A percentile compares a stretch with the other conserved stretches of the same genome.
Conservation (phyloP, 2,113 vertebrate genomes). For the Phocoena phocoena region DNA sequence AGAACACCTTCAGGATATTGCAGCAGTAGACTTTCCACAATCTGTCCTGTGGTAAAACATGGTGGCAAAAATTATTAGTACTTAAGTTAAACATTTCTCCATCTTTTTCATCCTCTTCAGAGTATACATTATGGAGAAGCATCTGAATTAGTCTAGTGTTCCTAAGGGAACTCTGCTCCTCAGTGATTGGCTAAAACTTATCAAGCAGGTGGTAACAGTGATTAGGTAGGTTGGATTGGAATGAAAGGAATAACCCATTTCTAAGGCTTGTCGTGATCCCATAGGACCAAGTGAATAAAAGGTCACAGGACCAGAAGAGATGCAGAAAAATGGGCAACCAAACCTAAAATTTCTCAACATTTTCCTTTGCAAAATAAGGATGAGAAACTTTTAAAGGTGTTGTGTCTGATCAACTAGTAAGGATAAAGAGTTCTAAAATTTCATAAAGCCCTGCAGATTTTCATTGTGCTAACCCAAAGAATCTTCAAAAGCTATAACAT, state of each 20-base stretch:
- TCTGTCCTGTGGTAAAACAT: not conserved
- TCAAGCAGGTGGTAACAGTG: not conserved
- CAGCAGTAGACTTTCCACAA: not conserved
- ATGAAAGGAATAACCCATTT: not conserved
- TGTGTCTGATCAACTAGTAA: not conserved
- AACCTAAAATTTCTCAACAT: not conserved
- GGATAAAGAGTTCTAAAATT: not conserved
- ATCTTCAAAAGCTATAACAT: not conserved
- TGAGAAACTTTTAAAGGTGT: not conserved
- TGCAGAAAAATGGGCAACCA: not conserved
- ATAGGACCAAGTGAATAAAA: not conserved
- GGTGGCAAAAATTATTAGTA: not conserved
- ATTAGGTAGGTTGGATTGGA: not conserved
- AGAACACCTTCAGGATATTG: not conserved
- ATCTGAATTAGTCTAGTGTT: not conserved
- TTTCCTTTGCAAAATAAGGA: slow-evolving; percentile 9
- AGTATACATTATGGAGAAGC: not conserved
- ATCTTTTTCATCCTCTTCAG: not conserved
- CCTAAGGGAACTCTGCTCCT: not conserved
- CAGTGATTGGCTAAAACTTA: not conserved
- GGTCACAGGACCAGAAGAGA: not conserved
- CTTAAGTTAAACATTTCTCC: not conserved
- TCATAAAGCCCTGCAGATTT: not conserved
- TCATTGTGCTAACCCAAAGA: not conserved
- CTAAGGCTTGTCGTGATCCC: not conserved